Evolutionary conservation across 1,140 invertebrate species (phyloP).

Genomic region (Cardiocondyla obscurior): DNA sequence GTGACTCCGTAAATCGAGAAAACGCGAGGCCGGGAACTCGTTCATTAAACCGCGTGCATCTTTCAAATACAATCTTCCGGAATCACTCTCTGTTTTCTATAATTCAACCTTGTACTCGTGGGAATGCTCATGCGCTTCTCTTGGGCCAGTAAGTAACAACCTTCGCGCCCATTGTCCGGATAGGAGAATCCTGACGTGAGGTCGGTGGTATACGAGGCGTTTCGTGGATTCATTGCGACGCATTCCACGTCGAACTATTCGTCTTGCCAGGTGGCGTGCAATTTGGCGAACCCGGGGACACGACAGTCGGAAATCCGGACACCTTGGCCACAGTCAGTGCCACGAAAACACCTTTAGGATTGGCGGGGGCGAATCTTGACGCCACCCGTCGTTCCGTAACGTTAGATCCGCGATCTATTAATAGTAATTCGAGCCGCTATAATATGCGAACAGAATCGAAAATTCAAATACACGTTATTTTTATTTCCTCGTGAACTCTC

Average conservation of each 20-base stretch:
- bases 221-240: slow-evolving; percentile 73
- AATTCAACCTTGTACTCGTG: slow-evolving; percentile 46
- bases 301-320: slow-evolving; percentile 64
- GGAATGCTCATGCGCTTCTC: slow-evolving; percentile 39
- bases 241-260: slow-evolving; percentile 76
- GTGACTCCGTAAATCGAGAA: neutral
- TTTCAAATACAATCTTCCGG: neutral
- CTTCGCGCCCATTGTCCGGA: slow-evolving; percentile 58
- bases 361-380: slow-evolving; percentile 32
- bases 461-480: neutral
- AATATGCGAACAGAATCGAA: neutral
- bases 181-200: slow-evolving; percentile 54
- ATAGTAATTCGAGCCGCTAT: neutral
- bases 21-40: neutral
- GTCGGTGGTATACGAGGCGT: slow-evolving; percentile 52
- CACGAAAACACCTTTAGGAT: slow-evolving; percentile 26
- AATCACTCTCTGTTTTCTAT: slow-evolving; percentile 31
- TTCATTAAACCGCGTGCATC: neutral
- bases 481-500: neutral
- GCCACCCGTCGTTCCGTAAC: neutral
- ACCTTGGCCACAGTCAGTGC: slow-evolving; percentile 38
- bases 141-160: slow-evolving; percentile 59
- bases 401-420: neutral
- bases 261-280: slow-evolving; percentile 69
- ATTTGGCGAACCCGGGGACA: slow-evolving; percentile 60